Evolutionary conservation across 2,797 vertebrate species (phyloP).

Genomic region (Amphiprion clarkii): DNA sequence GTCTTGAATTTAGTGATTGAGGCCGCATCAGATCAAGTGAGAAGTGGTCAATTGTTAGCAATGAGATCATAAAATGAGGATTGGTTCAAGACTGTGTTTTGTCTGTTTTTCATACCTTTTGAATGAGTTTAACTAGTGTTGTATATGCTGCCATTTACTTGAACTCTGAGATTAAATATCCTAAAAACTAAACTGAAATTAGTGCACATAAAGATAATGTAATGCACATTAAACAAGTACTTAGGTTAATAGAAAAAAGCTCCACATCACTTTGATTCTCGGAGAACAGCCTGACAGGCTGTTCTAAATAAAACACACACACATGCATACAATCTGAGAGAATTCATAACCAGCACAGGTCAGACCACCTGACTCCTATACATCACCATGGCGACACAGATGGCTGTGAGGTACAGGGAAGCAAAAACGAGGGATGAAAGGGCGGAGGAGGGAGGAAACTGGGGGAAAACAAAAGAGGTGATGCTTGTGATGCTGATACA

Average conservation of each 20-base stretch:
- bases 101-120: no score
- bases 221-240: no score
- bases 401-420: slow-evolving; percentile 2
- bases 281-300: background rate
- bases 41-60: no score
- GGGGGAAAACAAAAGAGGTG: slow-evolving; percentile 39
- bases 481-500: slow-evolving; percentile 18
- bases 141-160: background rate
- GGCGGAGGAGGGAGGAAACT: slow-evolving; percentile 3
- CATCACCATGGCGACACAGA: slow-evolving; percentile 49
- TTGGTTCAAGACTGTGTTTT: no score
- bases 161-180: no score
- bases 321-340: slow-evolving; percentile 12
- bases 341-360: slow-evolving; percentile 36
- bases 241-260: background rate
- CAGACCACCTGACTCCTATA: slow-evolving; percentile 36
- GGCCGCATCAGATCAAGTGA: no score
- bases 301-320: slow-evolving; percentile 16
- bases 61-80: no score
- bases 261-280: slow-evolving; percentile 8
- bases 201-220: no score
- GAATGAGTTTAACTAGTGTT: background rate
- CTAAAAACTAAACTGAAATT: no score
- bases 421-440: slow-evolving; percentile 45
- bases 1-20: no score